Percentiles rank a stretch among this genome's conserved stretches.
Conservation (phyloP, 2,113 vertebrate species). For the Mystacornis crossleyi region DNA sequence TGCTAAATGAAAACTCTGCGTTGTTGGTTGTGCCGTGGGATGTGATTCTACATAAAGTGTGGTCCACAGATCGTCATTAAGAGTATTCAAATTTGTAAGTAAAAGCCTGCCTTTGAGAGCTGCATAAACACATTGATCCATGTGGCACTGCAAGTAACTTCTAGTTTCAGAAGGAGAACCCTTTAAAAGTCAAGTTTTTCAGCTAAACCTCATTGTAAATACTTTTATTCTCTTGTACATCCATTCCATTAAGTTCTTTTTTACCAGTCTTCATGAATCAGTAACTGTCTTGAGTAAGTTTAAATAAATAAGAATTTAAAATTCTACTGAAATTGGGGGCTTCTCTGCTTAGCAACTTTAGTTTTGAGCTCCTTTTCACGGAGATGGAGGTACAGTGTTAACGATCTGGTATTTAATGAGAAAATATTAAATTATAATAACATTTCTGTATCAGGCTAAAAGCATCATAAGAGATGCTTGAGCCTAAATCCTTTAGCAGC, state of each 20-base stretch:
- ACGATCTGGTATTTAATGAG: neutral
- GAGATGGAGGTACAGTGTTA: neutral
- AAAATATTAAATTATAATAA: neutral
- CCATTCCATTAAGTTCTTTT: neutral
- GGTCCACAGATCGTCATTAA: neutral
- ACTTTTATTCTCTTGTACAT: neutral
- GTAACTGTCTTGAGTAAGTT: neutral
- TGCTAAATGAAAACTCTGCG: rapidly evolving
- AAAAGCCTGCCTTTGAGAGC: neutral
- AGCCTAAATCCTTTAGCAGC: neutral
- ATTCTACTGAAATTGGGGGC: neutral
- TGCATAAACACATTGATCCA: neutral
- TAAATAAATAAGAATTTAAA: neutral
- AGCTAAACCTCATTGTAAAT: neutral
- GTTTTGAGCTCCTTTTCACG: neutral
- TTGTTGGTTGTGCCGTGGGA: neutral
- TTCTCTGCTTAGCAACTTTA: neutral
- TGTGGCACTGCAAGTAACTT: neutral
- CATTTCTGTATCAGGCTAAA: neutral
- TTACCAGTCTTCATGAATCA: neutral
- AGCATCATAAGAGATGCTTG: neutral
- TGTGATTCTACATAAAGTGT: neutral
- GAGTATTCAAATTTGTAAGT: neutral
- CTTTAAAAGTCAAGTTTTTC: neutral
- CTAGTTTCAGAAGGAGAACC: neutral